Evolutionary conservation across 2,113 vertebrate species (phyloP).

Genomic region (Chauna torquata): DNA sequence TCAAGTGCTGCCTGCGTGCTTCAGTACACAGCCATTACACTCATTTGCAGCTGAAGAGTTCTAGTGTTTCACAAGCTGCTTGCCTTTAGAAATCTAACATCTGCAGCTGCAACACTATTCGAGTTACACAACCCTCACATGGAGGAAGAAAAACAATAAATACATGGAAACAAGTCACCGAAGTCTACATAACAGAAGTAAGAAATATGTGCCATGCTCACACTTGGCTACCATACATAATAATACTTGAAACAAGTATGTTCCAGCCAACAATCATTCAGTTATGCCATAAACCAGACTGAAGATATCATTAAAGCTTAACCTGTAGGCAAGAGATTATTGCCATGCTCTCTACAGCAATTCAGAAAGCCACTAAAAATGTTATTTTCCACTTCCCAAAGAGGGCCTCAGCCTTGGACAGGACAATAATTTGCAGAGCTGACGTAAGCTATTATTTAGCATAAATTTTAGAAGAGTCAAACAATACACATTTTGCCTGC

Average conservation of each 20-base stretch:
- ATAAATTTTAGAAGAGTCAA: not conserved
- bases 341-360: not conserved
- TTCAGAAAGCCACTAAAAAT: not conserved
- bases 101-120: slow-evolving; percentile 19
- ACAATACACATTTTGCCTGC: slow-evolving; percentile 1
- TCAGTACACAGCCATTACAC: not conserved
- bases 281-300: not conserved
- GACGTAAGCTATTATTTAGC: slow-evolving; percentile 30
- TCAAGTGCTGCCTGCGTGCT: not conserved
- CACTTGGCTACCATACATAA: not conserved
- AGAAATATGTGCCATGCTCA: not conserved
- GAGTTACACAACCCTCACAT: not conserved
- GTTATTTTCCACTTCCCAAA: slow-evolving; percentile 18
- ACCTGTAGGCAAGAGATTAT: not conserved
- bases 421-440: slow-evolving; percentile 18
- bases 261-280: not conserved
- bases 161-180: not conserved
- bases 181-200: not conserved
- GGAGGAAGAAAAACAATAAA: slow-evolving; percentile 3
- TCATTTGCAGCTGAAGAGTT: slow-evolving; percentile 21
- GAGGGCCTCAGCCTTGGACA: not conserved
- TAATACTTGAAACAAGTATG: not conserved
- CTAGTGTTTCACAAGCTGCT: slow-evolving; percentile 17
- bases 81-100: not conserved
- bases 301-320: not conserved